Evolutionary conservation across 2,797 vertebrate species (phyloP).

Genomic region (Cossypha dichroa): DNA sequence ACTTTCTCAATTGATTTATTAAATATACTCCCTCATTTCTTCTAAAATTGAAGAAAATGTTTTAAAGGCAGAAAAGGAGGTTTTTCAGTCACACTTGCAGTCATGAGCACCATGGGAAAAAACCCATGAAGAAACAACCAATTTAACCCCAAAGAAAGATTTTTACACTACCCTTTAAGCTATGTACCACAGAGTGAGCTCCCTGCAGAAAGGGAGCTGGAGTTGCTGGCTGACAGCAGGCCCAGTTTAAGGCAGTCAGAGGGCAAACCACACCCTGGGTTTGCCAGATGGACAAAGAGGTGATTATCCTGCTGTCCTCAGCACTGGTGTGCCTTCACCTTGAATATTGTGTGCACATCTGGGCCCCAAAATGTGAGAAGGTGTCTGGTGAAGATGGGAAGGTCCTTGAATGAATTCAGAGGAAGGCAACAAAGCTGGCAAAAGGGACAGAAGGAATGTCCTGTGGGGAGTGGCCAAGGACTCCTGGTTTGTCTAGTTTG

Average conservation of each 20-base stretch:
- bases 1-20: not conserved
- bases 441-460: not conserved
- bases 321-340: accelerated
- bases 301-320: not conserved
- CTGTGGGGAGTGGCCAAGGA: not conserved
- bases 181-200: not conserved
- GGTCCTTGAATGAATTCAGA: not conserved
- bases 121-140: not conserved
- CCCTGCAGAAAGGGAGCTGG: not conserved
- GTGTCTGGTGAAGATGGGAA: not conserved
- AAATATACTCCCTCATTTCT: not conserved
- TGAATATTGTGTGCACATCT: not conserved
- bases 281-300: not conserved
- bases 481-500: not conserved
- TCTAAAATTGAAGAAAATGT: not conserved
- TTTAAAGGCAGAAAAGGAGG: not conserved
- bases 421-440: not conserved
- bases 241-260: not conserved
- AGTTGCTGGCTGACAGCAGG: not conserved
- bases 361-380: not conserved
- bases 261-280: not conserved
- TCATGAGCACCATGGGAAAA: not conserved
- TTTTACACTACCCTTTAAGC: not conserved
- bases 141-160: not conserved
- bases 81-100: not conserved